phyloP scores from a whole-genome alignment of 1,140 invertebrate genomes.

The Drosophila melanica region DNA sequence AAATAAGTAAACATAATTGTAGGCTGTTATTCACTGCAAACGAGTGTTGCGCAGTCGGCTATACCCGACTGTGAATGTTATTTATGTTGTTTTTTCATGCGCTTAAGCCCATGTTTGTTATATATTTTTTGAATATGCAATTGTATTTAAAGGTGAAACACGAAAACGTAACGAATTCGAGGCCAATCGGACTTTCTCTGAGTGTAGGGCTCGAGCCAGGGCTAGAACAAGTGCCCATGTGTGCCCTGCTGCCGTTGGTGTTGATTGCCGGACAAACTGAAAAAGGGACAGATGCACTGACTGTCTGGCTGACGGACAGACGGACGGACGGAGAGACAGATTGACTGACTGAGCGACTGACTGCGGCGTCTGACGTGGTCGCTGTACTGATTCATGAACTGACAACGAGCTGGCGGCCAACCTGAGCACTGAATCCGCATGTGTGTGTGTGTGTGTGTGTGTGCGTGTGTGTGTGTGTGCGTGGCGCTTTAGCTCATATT shows the following conservation, averaged over 20 bases:
- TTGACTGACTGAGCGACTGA: slow-evolving; percentile 39
- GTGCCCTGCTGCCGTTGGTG: slow-evolving; percentile 33
- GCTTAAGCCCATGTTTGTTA: too few relatives aligned
- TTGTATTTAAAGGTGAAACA: too few relatives aligned
- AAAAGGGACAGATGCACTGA: background rate
- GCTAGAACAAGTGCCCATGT: background rate
- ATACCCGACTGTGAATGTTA: too few relatives aligned
- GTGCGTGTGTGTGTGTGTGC: slow-evolving; percentile 19
- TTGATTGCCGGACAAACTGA: slow-evolving; percentile 64
- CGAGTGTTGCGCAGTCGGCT: too few relatives aligned
- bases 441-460: slow-evolving; percentile 13
- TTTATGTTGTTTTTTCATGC: too few relatives aligned
- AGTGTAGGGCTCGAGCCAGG: background rate
- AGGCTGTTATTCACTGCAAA: too few relatives aligned
- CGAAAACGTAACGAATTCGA: too few relatives aligned
- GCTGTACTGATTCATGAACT: slow-evolving; percentile 76
- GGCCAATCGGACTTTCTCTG: too few relatives aligned
- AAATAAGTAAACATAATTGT: too few relatives aligned
- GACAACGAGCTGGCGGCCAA: slow-evolving; percentile 66
- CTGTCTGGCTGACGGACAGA: too few relatives aligned
- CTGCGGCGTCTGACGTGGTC: slow-evolving; percentile 49
- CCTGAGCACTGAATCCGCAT: slow-evolving; percentile 53
- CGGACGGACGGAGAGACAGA: too few relatives aligned
- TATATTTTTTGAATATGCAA: too few relatives aligned
- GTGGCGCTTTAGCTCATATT: slow-evolving; percentile 52